Percentiles rank a stretch among this genome's conserved stretches.
phyloP scores from a whole-genome alignment of 2,888 invertebrate species.

The Pherbina coryleti region DNA sequence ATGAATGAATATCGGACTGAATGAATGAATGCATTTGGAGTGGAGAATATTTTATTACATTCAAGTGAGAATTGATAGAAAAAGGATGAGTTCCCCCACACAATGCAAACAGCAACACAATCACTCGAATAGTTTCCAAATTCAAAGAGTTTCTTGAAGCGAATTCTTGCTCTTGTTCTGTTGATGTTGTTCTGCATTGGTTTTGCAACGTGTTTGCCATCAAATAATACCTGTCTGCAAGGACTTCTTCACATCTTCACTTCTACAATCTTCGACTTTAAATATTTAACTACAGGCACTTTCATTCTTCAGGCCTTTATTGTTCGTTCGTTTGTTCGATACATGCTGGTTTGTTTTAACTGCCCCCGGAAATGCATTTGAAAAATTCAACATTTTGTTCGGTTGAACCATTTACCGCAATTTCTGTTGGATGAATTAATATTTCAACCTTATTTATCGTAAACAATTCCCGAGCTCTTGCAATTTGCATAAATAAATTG shows the following conservation, averaged over 20 bases:
- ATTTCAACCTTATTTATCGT: constrained; percentile 53
- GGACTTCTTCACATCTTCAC: no score
- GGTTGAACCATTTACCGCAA: constrained; percentile 17
- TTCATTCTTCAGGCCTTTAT: not conserved
- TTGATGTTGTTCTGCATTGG: no score
- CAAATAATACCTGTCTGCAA: no score
- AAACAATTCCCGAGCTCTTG: constrained; percentile 59
- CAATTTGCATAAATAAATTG: constrained; percentile 59
- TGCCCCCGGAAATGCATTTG: not conserved
- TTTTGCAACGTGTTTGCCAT: no score
- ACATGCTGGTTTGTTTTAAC: not conserved
- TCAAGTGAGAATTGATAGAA: not conserved
- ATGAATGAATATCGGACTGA: constrained; percentile 2
- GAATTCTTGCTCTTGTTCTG: no score
- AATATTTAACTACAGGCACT: not conserved
- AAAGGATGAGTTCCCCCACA: no score
- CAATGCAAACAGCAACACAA: no score
- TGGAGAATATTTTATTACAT: not conserved
- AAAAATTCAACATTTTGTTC: not conserved
- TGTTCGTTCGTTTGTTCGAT: not conserved
- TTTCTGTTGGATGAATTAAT: constrained; percentile 22
- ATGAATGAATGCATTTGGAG: not conserved
- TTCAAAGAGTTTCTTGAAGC: no score
- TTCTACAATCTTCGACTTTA: not conserved
- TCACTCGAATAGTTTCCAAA: no score